A percentile compares a stretch with the other conserved stretches of the same genome.
phyloP scores from a whole-genome alignment of 1,140 invertebrate genomes.

The Drosophila punjabiensis region DNA sequence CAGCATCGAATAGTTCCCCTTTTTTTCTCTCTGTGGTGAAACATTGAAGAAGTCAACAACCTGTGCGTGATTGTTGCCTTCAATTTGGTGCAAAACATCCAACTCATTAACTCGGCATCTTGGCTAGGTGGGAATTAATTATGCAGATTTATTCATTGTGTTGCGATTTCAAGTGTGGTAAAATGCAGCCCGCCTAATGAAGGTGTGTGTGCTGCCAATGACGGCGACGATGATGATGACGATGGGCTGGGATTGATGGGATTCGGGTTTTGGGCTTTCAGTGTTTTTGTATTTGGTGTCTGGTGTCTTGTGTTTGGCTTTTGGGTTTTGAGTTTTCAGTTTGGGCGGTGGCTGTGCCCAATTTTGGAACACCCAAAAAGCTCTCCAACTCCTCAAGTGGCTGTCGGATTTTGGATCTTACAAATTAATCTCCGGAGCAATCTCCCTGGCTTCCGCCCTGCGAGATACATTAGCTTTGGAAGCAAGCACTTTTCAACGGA shows the following conservation, averaged over 20 bases:
- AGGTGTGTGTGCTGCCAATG: slow-evolving; percentile 68
- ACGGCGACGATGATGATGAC: slow-evolving; percentile 26
- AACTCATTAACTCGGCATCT: slow-evolving; percentile 76
- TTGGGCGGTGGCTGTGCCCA: slow-evolving; percentile 32
- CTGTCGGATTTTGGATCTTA: slow-evolving; percentile 48
- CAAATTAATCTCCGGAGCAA: slow-evolving; percentile 60
- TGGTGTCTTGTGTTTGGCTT: not conserved
- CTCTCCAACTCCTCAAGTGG: slow-evolving; percentile 22
- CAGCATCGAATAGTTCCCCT: too few species aligned
- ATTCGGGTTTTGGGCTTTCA: slow-evolving; percentile 12
- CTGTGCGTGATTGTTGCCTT: slow-evolving; percentile 75
- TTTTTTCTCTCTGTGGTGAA: slow-evolving; percentile 12
- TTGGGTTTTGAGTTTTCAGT: not conserved
- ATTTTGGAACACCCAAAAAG: slow-evolving; percentile 44
- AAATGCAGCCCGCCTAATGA: slow-evolving; percentile 72
- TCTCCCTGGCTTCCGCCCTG: slow-evolving; percentile 58
- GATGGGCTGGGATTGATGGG: slow-evolving; percentile 25
- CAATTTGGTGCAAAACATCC: slow-evolving; percentile 74
- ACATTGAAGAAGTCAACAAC: slow-evolving; percentile 75
- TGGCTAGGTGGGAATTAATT: slow-evolving; percentile 80
- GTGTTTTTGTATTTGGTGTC: not conserved
- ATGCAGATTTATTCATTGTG: slow-evolving; percentile 83
- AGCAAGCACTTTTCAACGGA: slow-evolving; percentile 72
- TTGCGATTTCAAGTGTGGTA: slow-evolving; percentile 83
- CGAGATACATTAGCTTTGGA: slow-evolving; percentile 14